Base-by-base conservation (phyloP, 2,888 invertebrate genomes). In the Thecophora atra region DNA sequence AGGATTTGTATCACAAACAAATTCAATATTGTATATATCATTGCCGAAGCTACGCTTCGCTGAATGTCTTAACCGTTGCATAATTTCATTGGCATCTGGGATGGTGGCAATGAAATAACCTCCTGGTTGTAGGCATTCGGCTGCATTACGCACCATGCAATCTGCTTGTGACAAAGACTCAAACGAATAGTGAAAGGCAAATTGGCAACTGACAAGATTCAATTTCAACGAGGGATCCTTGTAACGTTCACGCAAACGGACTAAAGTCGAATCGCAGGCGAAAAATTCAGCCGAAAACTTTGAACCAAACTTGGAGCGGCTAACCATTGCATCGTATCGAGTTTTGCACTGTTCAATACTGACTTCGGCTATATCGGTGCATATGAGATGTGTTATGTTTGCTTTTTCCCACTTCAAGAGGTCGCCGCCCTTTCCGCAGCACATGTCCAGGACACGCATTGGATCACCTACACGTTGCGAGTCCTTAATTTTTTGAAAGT, bases 351-450 rank as follows among this genome's bases (percentile, higher is more conserved):
- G 97, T 76, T 96, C 92, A 30, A 99, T 90, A 1, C 98, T 97
- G 0, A 95, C 92, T 58, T 91, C 92, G 1, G 99, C 99, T 80
- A 99, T 97, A 85, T 99, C 98, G 63, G 94, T 93, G 87, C 96
- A 96, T 72, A 97, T 92, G 21, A 97, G 88, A 86, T 95, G 93
- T 1, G 91, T 89, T 66, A 97, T 94, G 74, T 90, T 88, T 0
- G 90, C 93, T 83, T 94, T 96, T 74, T 91, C 91, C 96, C 99
- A 99, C 87, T 99, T 99, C n/a, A 94, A 89, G 47, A 99, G 88
- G 86, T 99, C 99, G 2, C 99, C 99, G 24, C 99, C 99, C 89
- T 99, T 99, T 1, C 99, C 99, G 84, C 98, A 98, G 79, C 98
- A 97, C 89, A 99, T 92, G 85, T 99, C 99, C 69, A 98, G 87